These are phyloP conservation scores for Poecilia wingei DNA, from an alignment of 2,797 vertebrate genomes.

Conservation along the genomic window DNA sequence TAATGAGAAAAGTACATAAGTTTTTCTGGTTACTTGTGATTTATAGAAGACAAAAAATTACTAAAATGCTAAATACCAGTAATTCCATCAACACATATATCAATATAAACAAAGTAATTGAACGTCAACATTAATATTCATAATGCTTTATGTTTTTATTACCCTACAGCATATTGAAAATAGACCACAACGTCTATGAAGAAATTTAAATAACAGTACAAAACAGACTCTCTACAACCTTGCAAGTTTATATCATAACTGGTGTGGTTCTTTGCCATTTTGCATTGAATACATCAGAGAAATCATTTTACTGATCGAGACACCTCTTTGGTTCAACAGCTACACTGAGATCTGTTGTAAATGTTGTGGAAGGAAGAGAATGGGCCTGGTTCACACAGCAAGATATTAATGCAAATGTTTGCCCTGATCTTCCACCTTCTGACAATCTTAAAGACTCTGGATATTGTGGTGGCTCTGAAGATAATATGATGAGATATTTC, in stretches of 20 bases:
- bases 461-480: no score
- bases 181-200: background rate
- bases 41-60: slow-evolving; percentile 1
- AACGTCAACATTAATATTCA: background rate
- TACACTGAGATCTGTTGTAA: slow-evolving; percentile 8
- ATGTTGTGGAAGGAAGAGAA: background rate
- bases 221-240: background rate
- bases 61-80: slow-evolving; percentile 1
- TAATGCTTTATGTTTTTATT: slow-evolving; percentile 6
- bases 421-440: no score
- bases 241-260: background rate
- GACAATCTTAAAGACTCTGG: no score
- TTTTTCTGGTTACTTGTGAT: background rate
- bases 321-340: slow-evolving; percentile 16
- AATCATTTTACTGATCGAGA: background rate
- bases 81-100: background rate
- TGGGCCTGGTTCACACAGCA: no score
- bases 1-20: background rate
- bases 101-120: slow-evolving; percentile 3
- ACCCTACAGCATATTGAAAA: slow-evolving; percentile 6
- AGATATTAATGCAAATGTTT: no score
- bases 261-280: background rate
- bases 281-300: background rate
- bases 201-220: slow-evolving; percentile 15
- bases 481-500: no score